Conservation (phyloP, 1,140 invertebrate genomes). For the Drosophila repleta region DNA sequence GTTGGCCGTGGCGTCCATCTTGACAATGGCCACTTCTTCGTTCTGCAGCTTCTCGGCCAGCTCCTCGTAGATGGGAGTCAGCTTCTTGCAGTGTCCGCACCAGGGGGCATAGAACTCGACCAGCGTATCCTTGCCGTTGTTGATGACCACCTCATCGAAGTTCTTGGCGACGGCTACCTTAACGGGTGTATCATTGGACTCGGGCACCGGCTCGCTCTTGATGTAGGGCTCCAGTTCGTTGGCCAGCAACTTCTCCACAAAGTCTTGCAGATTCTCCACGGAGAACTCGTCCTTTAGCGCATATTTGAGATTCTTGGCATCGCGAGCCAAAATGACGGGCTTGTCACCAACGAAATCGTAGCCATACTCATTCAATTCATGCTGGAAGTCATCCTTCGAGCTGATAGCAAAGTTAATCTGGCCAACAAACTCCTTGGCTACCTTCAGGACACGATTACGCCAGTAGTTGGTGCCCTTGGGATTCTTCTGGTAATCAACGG, state of each 20-base stretch:
- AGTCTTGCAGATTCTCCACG: constrained; percentile 94
- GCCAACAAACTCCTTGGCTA: constrained; percentile 93
- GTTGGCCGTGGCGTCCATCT: constrained; percentile 99
- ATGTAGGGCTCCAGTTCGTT: constrained; percentile 95
- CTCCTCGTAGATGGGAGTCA: constrained; percentile 97
- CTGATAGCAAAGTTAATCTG: constrained; percentile 95
- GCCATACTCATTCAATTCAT: constrained; percentile 97
- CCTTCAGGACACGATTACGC: constrained; percentile 98
- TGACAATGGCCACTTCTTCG: constrained; percentile 97
- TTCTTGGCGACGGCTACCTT: constrained; percentile 98
- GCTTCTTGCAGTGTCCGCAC: constrained; percentile 99
- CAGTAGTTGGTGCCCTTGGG: constrained; percentile 99
- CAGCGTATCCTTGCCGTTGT: constrained; percentile 96
- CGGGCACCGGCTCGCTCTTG: constrained; percentile 97
- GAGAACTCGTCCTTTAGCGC: constrained; percentile 95
- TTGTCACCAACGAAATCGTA: constrained; percentile 95
- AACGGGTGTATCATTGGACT: constrained; percentile 92
- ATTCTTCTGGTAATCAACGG: constrained; percentile 98
- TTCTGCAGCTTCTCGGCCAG: constrained; percentile 94
- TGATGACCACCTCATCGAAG: constrained; percentile 97
- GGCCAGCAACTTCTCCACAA: constrained; percentile 93
- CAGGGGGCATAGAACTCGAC: constrained; percentile 99
- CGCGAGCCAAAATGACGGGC: constrained; percentile 93
- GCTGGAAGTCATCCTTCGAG: constrained; percentile 96
- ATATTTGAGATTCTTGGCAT: constrained; percentile 94